Percentiles rank a stretch among this genome's conserved stretches.
phyloP scores from a whole-genome alignment of 2,888 invertebrate genomes.

The Drosophila nr. perissopoda region DNA sequence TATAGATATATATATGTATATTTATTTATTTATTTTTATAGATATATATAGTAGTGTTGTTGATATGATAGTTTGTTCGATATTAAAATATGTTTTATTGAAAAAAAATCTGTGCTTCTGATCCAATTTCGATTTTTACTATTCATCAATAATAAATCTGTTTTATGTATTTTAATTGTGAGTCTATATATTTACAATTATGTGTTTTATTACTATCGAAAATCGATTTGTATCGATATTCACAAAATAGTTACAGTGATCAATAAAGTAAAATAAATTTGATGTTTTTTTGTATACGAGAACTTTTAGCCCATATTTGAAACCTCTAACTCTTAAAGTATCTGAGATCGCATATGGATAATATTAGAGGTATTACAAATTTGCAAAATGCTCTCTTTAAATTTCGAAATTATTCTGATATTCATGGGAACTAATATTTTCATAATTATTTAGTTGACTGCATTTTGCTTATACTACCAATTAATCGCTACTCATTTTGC shows the following conservation, averaged over 20 bases:
- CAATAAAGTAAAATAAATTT: not conserved
- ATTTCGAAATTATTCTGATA: not conserved
- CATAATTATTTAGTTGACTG: not conserved
- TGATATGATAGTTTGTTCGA: not conserved
- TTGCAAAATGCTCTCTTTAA: not conserved
- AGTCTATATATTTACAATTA: not conserved
- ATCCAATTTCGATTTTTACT: not conserved
- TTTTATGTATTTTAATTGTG: not conserved
- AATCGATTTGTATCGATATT: not conserved
- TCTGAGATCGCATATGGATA: not conserved
- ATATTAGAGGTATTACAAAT: not conserved
- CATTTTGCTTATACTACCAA: not conserved
- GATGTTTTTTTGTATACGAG: not conserved
- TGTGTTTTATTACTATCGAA: not conserved
- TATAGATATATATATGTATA: too few relatives aligned
- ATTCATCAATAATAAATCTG: not conserved
- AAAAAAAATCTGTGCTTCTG: not conserved
- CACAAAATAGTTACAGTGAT: fast-evolving
- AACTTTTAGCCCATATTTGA: not conserved
- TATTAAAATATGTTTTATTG: fast-evolving
- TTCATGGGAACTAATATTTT: not conserved
- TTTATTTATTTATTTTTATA: not conserved
- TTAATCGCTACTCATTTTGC: not conserved
- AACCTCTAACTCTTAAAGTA: fast-evolving
- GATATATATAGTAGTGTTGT: not conserved